A percentile compares a stretch with the other conserved stretches of the same genome.
These are phyloP conservation scores for Grallaria varia DNA, from an alignment of 2,113 vertebrate species.

Conservation along the genomic window DNA sequence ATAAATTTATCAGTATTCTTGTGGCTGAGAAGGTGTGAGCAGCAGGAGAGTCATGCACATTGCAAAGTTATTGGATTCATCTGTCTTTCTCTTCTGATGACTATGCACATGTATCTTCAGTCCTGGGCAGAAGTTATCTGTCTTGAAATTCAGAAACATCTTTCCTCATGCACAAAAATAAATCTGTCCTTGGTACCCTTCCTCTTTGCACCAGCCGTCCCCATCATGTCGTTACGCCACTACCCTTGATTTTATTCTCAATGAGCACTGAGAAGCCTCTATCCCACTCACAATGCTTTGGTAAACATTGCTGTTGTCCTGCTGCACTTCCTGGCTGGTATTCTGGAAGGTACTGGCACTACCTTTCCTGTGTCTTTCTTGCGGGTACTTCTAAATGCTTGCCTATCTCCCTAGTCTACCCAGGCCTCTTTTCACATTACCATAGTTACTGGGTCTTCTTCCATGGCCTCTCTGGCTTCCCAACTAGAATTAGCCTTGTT, in stretches of 20 bases:
- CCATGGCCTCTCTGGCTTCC: not conserved
- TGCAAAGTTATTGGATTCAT: constrained; percentile 9
- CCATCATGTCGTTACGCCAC: not conserved
- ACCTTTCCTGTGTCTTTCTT: not conserved
- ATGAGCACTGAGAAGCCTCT: not conserved
- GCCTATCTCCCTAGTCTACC: not conserved
- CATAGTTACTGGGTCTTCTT: not conserved
- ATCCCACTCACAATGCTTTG: not conserved
- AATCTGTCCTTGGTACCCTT: not conserved
- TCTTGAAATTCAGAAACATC: not conserved
- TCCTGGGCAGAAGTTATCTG: not conserved
- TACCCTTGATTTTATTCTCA: not conserved
- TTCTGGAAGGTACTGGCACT: not conserved
- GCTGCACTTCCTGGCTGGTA: not conserved
- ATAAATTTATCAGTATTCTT: not conserved
- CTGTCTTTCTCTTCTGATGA: not conserved
- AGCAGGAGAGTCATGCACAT: not conserved
- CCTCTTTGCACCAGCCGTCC: not conserved
- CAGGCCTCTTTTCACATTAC: not conserved
- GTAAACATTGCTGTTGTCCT: not conserved
- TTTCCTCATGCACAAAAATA: not conserved
- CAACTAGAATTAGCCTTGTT: not conserved
- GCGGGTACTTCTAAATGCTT: not conserved
- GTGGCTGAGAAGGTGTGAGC: not conserved
- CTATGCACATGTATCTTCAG: not conserved